Evolutionary conservation across 2,113 vertebrate species (phyloP).

Genomic region (Physeter macrocephalus): DNA sequence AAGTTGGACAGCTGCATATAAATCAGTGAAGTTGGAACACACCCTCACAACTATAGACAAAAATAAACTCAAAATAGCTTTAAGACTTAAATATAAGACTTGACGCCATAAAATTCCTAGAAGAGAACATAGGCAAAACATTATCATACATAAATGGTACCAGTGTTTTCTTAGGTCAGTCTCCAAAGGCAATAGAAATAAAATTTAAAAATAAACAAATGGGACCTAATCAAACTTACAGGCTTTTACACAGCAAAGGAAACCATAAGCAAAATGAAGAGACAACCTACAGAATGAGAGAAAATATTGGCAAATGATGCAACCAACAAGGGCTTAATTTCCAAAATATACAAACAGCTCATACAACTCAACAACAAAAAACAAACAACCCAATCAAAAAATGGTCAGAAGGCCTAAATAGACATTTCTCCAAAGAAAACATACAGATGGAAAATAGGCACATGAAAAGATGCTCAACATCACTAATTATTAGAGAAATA

Average conservation of each 20-base stretch:
- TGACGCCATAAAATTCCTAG: background rate
- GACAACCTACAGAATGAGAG: background rate
- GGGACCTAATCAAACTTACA: background rate
- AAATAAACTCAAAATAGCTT: background rate
- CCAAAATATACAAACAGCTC: background rate
- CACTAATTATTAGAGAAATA: too few relatives aligned
- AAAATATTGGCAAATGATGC: background rate
- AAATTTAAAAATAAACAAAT: background rate
- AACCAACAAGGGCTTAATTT: background rate
- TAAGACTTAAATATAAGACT: background rate
- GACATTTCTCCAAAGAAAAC: background rate
- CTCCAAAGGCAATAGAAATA: background rate
- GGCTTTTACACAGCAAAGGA: background rate
- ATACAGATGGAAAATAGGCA: background rate
- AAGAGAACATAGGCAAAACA: background rate
- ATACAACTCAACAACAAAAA: background rate
- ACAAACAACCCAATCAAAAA: background rate
- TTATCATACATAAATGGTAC: background rate
- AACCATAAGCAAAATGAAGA: background rate
- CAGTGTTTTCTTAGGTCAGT: background rate
- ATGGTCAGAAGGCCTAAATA: background rate
- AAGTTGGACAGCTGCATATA: background rate
- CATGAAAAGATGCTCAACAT: background rate
- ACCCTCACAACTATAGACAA: background rate
- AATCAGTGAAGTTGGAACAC: background rate